Evolutionary conservation across 2,888 invertebrate species (phyloP).

Genomic region (Notodonta ziczac): DNA sequence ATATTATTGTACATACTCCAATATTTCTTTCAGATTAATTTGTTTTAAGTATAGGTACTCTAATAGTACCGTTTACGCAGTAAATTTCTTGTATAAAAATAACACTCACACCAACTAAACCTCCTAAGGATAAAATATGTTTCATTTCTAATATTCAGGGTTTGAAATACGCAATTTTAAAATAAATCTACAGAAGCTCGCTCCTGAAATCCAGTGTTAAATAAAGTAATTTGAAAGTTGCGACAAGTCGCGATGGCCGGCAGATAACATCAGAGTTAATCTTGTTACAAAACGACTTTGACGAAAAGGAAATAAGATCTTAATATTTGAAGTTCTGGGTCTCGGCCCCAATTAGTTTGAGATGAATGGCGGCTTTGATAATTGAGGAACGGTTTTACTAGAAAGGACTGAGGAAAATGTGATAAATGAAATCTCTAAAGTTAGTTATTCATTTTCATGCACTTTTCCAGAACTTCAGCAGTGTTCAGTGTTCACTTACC

Average conservation of each 20-base stretch:
- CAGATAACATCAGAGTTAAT: constrained; percentile 37
- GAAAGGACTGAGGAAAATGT: background rate
- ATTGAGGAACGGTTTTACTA: background rate
- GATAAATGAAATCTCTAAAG: background rate
- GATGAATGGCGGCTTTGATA: constrained; percentile 30
- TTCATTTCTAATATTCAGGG: background rate
- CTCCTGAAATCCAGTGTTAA: constrained; percentile 11
- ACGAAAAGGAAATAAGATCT: constrained; percentile 42
- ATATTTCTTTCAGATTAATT: too few species aligned
- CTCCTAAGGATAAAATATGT: too few species aligned
- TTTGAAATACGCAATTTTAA: background rate
- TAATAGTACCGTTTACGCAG: too few species aligned
- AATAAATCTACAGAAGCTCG: background rate
- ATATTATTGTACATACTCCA: background rate
- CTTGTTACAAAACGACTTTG: constrained; percentile 34
- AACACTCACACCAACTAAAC: too few species aligned
- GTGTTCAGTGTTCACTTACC: background rate
- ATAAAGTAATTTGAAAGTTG: constrained; percentile 36
- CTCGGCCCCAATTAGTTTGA: constrained; percentile 27
- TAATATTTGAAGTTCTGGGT: constrained; percentile 37
- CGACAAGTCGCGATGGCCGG: constrained; percentile 28
- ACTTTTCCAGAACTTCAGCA: background rate
- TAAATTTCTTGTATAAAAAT: too few species aligned
- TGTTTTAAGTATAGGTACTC: too few species aligned
- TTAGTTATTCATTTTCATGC: background rate